Evolutionary conservation across 2,113 vertebrate species (phyloP), one percentile per base, ranked within the genome.

Genomic region (Pterophyllum scalare): DNA sequence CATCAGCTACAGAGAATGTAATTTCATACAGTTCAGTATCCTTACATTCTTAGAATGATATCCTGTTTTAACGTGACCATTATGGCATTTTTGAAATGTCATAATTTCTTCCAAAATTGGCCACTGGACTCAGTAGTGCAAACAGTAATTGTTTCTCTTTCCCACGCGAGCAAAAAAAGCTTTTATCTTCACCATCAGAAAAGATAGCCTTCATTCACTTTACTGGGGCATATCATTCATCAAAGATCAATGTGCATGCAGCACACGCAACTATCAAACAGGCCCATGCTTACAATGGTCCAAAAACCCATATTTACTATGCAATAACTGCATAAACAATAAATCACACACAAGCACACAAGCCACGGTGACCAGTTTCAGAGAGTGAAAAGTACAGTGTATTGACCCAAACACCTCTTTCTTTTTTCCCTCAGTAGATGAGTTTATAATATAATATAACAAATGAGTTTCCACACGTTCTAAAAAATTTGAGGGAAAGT

Each of bases 1-100:
- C 24, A 28, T 31, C 43, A 1, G 10, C 43, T 70, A 17, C 19
- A 70, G 31, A 54, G 26, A 33, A 72, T 54, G 46, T 54, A 15
- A 72, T 72, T 72, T 72, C 52, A 72, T 2, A 72, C 19, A 72
- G 43, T 33, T 72, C 46, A 54, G 67, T 46, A 72, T 72, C 19
- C 52, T 72, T 14, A 54, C 11, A 28, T 19, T 33, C 67, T 33
- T 54, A 54, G 17, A 54, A 33, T 33, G 17, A 28, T 72, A 54
- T 12, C 7, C 46, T 0, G 6, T 31, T 26, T 72, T 54, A 72
- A 72, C 52, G 67, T 19, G 3, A 72, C 46, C 43, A 54, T 5
- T 26, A 33, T 31, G 1, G 2, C 43, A 52, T 72, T 72, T 72
- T 52, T 54, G 46, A 72, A 72, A 54, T 31, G 26, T 28, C 26